Conservation (phyloP, 1,140 invertebrate genomes). For the Achatina immaculata region DNA sequence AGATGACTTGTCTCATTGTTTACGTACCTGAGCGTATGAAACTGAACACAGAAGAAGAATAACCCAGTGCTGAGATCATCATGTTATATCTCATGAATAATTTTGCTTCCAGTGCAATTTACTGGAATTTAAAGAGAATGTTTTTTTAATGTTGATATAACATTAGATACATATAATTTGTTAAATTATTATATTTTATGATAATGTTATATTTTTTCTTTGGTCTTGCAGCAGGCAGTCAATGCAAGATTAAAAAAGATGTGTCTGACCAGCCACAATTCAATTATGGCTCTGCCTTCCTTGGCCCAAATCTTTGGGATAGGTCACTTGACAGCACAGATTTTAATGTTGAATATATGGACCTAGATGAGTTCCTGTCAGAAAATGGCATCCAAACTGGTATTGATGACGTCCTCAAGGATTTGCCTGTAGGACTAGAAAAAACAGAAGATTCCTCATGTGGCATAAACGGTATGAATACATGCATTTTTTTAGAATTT, state of each 20-base stretch:
- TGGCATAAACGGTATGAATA: background rate
- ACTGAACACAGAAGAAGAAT: too few species aligned
- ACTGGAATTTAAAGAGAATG: too few species aligned
- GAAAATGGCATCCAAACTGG: constrained; percentile 79
- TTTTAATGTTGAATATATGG: constrained; percentile 95
- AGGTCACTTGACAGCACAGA: constrained; percentile 77
- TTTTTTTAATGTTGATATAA: background rate
- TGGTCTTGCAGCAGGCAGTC: constrained; percentile 36
- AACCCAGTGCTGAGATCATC: too few species aligned
- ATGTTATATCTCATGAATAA: too few species aligned
- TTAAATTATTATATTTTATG: background rate
- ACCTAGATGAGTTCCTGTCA: constrained; percentile 94
- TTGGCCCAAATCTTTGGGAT: constrained; percentile 94
- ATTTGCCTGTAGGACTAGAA: background rate
- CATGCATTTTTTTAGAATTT: background rate
- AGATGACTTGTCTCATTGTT: too few species aligned
- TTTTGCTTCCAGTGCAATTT: too few species aligned
- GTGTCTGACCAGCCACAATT: constrained; percentile 24
- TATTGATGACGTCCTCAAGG: background rate
- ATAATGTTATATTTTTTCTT: constrained; percentile 11
- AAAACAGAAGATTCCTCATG: background rate
- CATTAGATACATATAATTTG: background rate
- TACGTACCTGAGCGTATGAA: too few species aligned
- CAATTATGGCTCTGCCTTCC: constrained; percentile 91
- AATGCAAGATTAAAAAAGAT: constrained; percentile 45